Conservation (phyloP, 2,888 invertebrate genomes). For the Synergus itoensis region DNA sequence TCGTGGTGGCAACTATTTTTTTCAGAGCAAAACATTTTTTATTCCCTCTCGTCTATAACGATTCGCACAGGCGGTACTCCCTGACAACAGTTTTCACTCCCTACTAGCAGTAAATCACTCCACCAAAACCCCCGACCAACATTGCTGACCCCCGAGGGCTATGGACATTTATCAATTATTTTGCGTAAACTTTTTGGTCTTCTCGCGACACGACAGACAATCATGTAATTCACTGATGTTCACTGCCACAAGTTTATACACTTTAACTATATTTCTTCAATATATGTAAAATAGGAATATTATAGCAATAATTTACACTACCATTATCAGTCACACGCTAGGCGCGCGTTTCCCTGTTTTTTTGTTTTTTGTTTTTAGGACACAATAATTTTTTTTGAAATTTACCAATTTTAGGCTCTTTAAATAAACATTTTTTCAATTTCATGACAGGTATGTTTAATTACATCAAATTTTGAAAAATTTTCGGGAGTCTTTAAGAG, state of each 20-base stretch:
- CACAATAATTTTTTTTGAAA: too few species aligned
- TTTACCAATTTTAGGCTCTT: too few species aligned
- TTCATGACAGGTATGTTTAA: too few species aligned
- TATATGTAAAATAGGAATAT: too few species aligned
- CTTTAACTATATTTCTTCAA: conserved; percentile 20
- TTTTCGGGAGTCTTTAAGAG: too few species aligned
- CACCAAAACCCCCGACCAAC: conserved; percentile 45
- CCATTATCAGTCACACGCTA: too few species aligned
- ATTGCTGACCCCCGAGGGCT: conserved; percentile 56
- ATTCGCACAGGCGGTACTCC: conserved; percentile 48
- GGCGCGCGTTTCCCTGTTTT: too few species aligned
- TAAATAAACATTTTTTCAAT: too few species aligned
- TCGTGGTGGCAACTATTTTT: conserved; percentile 50
- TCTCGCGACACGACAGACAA: conserved; percentile 64
- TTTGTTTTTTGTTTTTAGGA: too few species aligned
- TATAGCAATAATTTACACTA: too few species aligned
- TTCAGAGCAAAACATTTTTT: conserved; percentile 57
- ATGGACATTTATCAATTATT: conserved; percentile 72
- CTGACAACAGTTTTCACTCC: conserved; percentile 66
- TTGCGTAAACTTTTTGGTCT: conserved; percentile 66
- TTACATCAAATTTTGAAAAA: too few species aligned
- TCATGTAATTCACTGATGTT: conserved; percentile 67
- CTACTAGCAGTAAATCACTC: conserved; percentile 68
- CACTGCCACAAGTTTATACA: conserved; percentile 45
- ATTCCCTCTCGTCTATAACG: conserved; percentile 46